These are phyloP conservation scores for Notiomystis cincta DNA, from an alignment of 2,113 vertebrate species.

Conservation along the genomic window DNA sequence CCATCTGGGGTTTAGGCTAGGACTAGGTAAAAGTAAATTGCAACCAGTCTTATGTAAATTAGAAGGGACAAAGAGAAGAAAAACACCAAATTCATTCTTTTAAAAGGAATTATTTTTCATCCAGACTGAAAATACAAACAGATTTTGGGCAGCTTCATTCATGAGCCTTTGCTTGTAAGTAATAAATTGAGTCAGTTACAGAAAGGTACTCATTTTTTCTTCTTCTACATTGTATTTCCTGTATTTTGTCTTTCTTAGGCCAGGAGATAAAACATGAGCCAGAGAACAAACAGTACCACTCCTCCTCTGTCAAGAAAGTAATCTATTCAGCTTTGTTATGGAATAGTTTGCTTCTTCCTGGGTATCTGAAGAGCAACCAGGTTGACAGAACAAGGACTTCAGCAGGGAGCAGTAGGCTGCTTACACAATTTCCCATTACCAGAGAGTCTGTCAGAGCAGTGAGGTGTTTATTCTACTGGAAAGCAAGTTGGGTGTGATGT, in stretches of 20 bases:
- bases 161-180: neutral
- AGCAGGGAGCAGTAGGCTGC: neutral
- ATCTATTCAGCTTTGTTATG: neutral
- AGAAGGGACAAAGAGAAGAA: neutral
- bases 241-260: neutral
- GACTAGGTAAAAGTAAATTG: neutral
- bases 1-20: neutral
- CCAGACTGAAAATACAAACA: neutral
- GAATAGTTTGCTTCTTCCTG: neutral
- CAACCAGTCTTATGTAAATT: neutral
- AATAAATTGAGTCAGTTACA: neutral
- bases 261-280: neutral
- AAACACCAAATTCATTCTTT: neutral
- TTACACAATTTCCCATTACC: neutral
- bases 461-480: slow-evolving; percentile 15
- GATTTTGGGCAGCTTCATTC: neutral
- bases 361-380: neutral
- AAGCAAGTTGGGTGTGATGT: neutral
- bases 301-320: neutral
- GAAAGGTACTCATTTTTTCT: neutral
- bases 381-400: slow-evolving; percentile 9
- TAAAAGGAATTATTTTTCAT: neutral
- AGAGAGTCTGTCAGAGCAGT: neutral
- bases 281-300: neutral
- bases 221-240: neutral